Percentiles rank a stretch among this genome's conserved stretches.
phyloP scores from a whole-genome alignment of 2,113 vertebrate species.

The Progne subis region DNA sequence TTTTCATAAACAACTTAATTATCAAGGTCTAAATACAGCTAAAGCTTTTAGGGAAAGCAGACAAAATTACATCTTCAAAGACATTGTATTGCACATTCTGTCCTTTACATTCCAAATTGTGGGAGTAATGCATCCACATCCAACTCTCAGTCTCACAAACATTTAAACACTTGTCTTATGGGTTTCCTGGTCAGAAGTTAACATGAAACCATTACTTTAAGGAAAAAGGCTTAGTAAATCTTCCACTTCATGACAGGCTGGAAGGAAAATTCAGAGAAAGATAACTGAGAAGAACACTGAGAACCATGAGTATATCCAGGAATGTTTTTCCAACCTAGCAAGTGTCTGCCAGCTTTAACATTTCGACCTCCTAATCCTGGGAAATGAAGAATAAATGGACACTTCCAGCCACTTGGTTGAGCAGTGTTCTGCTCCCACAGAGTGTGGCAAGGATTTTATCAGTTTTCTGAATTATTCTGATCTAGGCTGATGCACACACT shows the following conservation, averaged over 20 bases:
- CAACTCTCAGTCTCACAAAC: not conserved
- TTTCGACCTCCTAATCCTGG: not conserved
- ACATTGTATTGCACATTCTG: not conserved
- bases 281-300: not conserved
- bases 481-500: not conserved
- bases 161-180: not conserved
- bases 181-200: not conserved
- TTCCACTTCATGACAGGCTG: not conserved
- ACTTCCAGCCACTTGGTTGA: not conserved
- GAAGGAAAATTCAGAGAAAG: not conserved
- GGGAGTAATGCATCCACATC: not conserved
- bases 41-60: not conserved
- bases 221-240: not conserved
- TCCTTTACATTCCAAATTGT: not conserved
- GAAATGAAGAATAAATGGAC: not conserved
- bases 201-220: not conserved
- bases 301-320: not conserved
- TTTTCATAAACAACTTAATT: constrained; percentile 28
- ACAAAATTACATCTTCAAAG: not conserved
- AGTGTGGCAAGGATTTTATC: not conserved
- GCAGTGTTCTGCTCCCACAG: not conserved
- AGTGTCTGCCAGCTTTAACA: not conserved
- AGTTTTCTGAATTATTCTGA: not conserved
- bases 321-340: not conserved
- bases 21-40: not conserved